Conservation (phyloP, 2,888 invertebrate species). For the Drosophila siamana region DNA sequence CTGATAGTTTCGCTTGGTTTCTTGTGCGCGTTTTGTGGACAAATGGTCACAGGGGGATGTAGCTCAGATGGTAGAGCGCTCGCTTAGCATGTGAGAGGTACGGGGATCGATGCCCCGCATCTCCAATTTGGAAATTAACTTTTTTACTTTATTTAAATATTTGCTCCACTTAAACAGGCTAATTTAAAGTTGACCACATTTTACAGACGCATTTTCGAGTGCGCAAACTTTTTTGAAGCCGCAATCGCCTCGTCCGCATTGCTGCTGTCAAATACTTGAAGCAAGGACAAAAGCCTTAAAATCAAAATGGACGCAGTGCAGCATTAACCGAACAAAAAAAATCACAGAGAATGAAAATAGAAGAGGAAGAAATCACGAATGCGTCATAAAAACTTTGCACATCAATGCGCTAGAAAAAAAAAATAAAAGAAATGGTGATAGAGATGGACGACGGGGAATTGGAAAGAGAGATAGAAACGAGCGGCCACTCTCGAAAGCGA, state of each 20-base stretch:
- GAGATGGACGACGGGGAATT: slow-evolving; percentile 7
- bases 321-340: slow-evolving; percentile 51
- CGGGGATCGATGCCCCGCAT: slow-evolving; percentile 85
- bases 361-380: slow-evolving; percentile 70
- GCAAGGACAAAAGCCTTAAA: slow-evolving; percentile 72
- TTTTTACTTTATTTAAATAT: neutral
- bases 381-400: slow-evolving; percentile 79
- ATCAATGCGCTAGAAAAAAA: slow-evolving; percentile 56
- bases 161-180: slow-evolving; percentile 3
- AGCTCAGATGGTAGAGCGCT: slow-evolving; percentile 85
- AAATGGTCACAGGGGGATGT: slow-evolving; percentile 77
- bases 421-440: neutral
- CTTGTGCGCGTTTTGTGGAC: slow-evolving; percentile 7
- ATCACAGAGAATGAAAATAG: slow-evolving; percentile 25
- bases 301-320: slow-evolving; percentile 74
- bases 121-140: slow-evolving; percentile 62
- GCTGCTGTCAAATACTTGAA: slow-evolving; percentile 55
- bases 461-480: slow-evolving; percentile 51
- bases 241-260: slow-evolving; percentile 23
- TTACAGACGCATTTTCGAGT: slow-evolving; percentile 11
- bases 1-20: slow-evolving; percentile 22
- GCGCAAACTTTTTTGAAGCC: slow-evolving; percentile 28
- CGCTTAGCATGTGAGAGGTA: slow-evolving; percentile 85
- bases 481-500: slow-evolving; percentile 58
- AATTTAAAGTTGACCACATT: slow-evolving; percentile 35